phyloP scores from a whole-genome alignment of 2,888 invertebrate genomes.

The Nysson spinosus region DNA sequence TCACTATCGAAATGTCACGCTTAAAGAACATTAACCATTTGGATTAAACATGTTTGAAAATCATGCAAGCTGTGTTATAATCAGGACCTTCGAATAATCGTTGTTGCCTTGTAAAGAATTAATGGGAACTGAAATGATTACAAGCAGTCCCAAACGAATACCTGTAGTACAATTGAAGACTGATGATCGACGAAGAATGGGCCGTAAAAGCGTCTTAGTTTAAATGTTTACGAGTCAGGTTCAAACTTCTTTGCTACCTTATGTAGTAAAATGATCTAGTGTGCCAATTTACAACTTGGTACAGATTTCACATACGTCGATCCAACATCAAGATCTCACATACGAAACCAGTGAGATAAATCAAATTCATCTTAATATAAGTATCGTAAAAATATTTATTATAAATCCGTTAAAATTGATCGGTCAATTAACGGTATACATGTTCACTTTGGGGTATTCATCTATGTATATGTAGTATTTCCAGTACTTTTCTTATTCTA shows the following conservation, averaged over 20 bases:
- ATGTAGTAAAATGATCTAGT: conserved; percentile 24
- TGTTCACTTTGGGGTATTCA: conserved; percentile 44
- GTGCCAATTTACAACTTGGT: conserved; percentile 41
- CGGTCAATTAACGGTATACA: conserved; percentile 36
- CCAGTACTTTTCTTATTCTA: conserved; percentile 5
- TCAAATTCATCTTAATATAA: conserved; percentile 51
- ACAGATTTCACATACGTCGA: conserved; percentile 23
- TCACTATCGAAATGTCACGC: too few species aligned
- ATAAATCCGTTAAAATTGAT: conserved; percentile 32
- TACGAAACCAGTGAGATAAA: conserved; percentile 42
- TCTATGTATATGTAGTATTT: conserved; percentile 8
- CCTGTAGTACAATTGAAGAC: conserved; percentile 59
- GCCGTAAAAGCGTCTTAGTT: conserved; percentile 44
- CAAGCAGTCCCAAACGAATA: conserved; percentile 32
- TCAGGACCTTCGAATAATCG: too few species aligned
- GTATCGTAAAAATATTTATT: conserved; percentile 38
- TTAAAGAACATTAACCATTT: too few species aligned
- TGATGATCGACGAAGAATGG: conserved; percentile 47
- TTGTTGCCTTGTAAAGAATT: too few species aligned
- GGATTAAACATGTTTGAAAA: too few species aligned
- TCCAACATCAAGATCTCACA: conserved; percentile 22
- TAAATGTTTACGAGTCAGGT: conserved; percentile 36
- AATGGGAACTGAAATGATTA: conserved; percentile 20
- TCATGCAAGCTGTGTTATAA: too few species aligned
- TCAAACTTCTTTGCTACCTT: conserved; percentile 15